These are phyloP conservation scores for Diploscapter pachys DNA, from an alignment of 1,140 invertebrate species.

Conservation along the genomic window DNA sequence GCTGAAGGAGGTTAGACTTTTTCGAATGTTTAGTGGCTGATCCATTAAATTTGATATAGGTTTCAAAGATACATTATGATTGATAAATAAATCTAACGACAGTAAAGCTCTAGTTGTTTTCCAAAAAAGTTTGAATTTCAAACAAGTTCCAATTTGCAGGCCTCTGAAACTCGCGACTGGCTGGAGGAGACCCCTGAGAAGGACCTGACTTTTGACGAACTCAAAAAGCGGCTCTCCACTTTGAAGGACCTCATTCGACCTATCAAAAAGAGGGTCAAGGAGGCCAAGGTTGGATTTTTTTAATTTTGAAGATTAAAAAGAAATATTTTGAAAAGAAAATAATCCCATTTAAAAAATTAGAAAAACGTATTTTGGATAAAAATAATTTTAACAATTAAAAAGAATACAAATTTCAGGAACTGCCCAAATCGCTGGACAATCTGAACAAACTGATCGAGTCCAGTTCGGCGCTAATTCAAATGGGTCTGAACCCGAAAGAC, in stretches of 20 bases:
- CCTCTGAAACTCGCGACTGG: slow-evolving; percentile 49
- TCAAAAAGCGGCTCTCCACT: slow-evolving; percentile 39
- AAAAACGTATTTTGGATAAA: neutral
- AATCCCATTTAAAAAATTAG: neutral
- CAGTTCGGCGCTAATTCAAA: slow-evolving; percentile 6
- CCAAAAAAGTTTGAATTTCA: too few relatives aligned
- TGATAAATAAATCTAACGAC: too few relatives aligned
- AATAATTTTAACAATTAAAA: neutral
- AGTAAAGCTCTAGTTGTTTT: too few relatives aligned
- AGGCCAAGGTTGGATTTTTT: slow-evolving; percentile 40
- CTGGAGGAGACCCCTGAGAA: slow-evolving; percentile 51
- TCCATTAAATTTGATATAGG: too few relatives aligned
- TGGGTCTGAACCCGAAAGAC: slow-evolving; percentile 8
- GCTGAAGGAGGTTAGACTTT: slow-evolving; percentile 57
- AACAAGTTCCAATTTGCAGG: too few relatives aligned
- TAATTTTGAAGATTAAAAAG: neutral
- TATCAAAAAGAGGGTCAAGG: slow-evolving; percentile 40
- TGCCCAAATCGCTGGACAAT: slow-evolving; percentile 18
- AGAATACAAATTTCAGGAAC: neutral
- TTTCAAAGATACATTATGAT: slow-evolving; percentile 23
- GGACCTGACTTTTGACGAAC: slow-evolving; percentile 31
- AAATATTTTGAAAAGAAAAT: too few relatives aligned
- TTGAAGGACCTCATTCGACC: slow-evolving; percentile 36
- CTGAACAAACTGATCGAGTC: slow-evolving; percentile 21
- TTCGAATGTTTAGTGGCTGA: too few relatives aligned